Conservation (phyloP, 2,113 vertebrate genomes). For the Scomber japonicus region DNA sequence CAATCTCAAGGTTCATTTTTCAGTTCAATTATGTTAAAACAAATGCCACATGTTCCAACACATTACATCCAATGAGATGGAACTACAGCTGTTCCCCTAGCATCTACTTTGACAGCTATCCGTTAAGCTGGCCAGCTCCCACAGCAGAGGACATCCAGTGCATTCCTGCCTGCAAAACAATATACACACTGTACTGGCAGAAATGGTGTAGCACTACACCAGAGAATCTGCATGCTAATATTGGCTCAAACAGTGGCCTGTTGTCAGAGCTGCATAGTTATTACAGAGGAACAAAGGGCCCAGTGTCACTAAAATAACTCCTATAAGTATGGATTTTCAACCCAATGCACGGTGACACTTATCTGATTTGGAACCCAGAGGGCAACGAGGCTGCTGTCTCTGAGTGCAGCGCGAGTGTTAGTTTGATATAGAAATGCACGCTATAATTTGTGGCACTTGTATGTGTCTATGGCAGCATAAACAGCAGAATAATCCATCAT, state of each 20-base stretch:
- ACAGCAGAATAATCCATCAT: neutral
- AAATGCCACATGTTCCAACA: neutral
- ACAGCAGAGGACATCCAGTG: constrained; percentile 80
- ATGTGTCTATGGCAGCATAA: neutral
- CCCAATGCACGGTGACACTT: constrained; percentile 76
- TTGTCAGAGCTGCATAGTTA: constrained; percentile 90
- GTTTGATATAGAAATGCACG: neutral
- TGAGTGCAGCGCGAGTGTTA: constrained; percentile 1
- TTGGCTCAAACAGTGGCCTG: constrained; percentile 87
- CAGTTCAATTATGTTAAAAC: constrained; percentile 1
- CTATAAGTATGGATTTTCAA: constrained; percentile 85
- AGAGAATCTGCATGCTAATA: constrained; percentile 92
- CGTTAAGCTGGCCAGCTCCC: constrained; percentile 70
- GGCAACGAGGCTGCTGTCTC: constrained; percentile 17
- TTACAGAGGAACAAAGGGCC: constrained; percentile 87
- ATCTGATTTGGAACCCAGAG: constrained; percentile 69
- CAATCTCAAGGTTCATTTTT: constrained; percentile 1
- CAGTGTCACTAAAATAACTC: constrained; percentile 85
- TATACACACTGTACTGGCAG: constrained; percentile 83
- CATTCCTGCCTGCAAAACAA: constrained; percentile 85
- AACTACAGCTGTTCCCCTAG: constrained; percentile 38
- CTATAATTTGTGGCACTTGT: neutral
- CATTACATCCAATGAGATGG: constrained; percentile 13
- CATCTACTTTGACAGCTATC: constrained; percentile 69
- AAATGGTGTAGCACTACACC: constrained; percentile 89